Conservation (phyloP, 2,888 invertebrate species). For the Pyrrhosoma nymphula region DNA sequence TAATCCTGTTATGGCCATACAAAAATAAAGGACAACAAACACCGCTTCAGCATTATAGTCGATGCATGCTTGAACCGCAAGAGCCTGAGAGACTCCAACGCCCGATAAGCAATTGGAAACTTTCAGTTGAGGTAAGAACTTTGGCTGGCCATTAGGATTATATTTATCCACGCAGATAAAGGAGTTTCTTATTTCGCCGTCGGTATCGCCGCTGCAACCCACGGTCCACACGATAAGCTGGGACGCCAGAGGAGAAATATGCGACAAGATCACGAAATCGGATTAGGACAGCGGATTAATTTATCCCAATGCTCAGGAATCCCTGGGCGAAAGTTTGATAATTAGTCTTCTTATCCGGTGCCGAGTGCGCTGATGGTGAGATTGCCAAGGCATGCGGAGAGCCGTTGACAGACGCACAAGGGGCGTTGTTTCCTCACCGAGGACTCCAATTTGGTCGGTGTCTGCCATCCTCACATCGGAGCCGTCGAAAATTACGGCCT, state of each 20-base stretch:
- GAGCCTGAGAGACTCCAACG: too few relatives aligned
- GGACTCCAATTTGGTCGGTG: neutral
- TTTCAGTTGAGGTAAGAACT: too few relatives aligned
- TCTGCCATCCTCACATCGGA: neutral
- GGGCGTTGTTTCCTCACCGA: neutral
- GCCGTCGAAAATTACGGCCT: constrained; percentile 1
- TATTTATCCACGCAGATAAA: neutral
- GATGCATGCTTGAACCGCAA: too few relatives aligned
- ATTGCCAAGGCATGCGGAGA: neutral
- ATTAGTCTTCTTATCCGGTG: neutral
- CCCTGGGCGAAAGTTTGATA: neutral
- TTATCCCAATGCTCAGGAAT: neutral
- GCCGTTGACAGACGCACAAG: neutral
- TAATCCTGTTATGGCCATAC: too few relatives aligned
- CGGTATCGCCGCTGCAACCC: too few relatives aligned
- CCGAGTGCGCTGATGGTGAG: neutral
- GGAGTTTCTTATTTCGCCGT: neutral
- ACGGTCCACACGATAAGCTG: neutral
- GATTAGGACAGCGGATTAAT: neutral
- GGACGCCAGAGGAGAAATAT: neutral
- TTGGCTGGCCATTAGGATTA: neutral
- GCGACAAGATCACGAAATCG: neutral
- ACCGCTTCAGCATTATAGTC: too few relatives aligned
- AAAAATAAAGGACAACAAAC: too few relatives aligned
- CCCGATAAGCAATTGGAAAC: too few relatives aligned